Evolutionary conservation across 30 jellyfish, hydroid and myxozoan species (phyloP).

Genomic region (Clytia hemisphaerica): DNA sequence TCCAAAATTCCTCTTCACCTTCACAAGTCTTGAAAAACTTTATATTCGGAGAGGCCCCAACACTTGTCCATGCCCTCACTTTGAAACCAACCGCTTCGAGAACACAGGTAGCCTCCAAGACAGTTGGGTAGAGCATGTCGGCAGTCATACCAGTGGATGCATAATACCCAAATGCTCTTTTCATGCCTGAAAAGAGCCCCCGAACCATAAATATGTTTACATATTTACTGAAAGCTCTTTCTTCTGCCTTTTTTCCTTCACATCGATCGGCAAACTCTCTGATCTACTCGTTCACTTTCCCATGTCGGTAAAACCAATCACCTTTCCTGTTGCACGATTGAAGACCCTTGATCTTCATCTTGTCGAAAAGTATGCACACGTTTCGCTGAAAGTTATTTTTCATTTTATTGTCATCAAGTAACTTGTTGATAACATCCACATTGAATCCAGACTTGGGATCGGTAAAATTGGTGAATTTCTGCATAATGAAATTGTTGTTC

Average conservation of each 20-base stretch:
- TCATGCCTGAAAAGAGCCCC: background rate
- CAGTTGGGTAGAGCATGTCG: background rate
- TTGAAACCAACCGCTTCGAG: slow-evolving; percentile 11
- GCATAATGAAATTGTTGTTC: background rate
- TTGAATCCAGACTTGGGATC: too few relatives aligned
- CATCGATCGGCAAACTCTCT: too few relatives aligned
- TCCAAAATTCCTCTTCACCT: background rate
- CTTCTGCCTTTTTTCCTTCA: background rate
- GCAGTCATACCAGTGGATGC: slow-evolving; percentile 1
- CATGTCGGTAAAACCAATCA: too few relatives aligned
- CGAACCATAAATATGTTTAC: background rate
- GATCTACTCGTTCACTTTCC: too few relatives aligned
- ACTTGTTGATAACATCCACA: too few relatives aligned
- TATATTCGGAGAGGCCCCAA: slow-evolving; percentile 10
- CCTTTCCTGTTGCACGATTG: too few relatives aligned
- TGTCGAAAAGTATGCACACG: too few relatives aligned
- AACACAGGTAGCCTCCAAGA: background rate
- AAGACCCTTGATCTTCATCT: too few relatives aligned
- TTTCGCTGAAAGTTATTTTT: too few relatives aligned
- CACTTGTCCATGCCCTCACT: background rate
- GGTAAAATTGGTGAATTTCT: too few relatives aligned
- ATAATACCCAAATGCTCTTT: background rate
- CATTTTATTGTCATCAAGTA: too few relatives aligned
- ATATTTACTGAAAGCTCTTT: background rate
- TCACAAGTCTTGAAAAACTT: background rate